phyloP scores from a whole-genome alignment of 35 echinoderm and acorn worm species.

The Acanthaster planci region DNA sequence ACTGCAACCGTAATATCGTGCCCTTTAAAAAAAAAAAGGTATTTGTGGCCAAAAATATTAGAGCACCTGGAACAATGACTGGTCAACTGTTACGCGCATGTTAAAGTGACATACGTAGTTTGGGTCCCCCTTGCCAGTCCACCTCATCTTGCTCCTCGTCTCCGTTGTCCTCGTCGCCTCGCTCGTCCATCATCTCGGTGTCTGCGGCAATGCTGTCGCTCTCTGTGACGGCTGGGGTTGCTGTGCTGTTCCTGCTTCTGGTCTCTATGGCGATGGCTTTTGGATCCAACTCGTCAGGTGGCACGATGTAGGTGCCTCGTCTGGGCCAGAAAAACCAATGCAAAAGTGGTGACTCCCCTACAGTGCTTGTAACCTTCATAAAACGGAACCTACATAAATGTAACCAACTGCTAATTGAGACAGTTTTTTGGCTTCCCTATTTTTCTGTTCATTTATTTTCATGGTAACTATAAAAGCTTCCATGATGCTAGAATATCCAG shows the following conservation, averaged over 20 bases:
- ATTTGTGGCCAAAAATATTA: no score
- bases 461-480: no score
- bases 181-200: neutral
- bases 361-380: no score
- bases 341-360: no score
- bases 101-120: neutral
- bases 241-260: constrained; percentile 17
- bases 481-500: no score
- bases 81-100: constrained; percentile 51
- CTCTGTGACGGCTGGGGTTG: neutral
- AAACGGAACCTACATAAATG: no score
- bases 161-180: neutral
- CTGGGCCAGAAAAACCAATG: constrained; percentile 31
- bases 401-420: no score
- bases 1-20: no score
- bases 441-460: no score
- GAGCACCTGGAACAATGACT: no score
- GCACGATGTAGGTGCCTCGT: constrained; percentile 71
- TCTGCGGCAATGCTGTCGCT: neutral
- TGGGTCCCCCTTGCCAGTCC: neutral
- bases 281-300: constrained; percentile 38
- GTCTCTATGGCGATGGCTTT: constrained; percentile 6
- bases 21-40: no score
- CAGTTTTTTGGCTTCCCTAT: no score
- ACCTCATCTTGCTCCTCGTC: neutral